A percentile compares a stretch with the other conserved stretches of the same genome.
phyloP scores from a whole-genome alignment of 2,113 vertebrate genomes.

The Anarhynchus alexandrinus region DNA sequence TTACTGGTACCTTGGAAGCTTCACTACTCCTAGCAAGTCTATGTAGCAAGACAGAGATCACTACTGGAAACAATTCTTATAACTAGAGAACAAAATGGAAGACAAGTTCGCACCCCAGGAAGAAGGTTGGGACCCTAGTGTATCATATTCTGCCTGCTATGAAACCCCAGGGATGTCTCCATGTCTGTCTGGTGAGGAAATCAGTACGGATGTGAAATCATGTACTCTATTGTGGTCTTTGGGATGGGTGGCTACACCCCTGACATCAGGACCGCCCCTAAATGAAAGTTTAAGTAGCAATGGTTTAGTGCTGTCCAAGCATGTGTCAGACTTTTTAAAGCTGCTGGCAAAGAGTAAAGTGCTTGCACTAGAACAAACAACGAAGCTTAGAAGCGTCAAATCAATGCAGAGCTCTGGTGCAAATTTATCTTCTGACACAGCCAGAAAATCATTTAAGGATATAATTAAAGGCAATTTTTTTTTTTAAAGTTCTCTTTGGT shows the following conservation, averaged over 20 bases:
- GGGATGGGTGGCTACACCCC: neutral
- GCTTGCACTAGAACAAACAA: neutral
- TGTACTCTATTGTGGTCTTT: neutral
- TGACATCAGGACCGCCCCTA: neutral
- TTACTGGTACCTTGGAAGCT: neutral
- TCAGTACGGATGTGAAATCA: neutral
- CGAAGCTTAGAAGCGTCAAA: neutral
- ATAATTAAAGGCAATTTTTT: neutral
- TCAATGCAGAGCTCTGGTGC: neutral
- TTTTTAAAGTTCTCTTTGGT: constrained; percentile 29
- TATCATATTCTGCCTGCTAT: neutral
- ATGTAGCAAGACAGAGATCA: neutral
- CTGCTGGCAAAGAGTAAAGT: neutral
- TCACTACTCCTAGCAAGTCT: neutral
- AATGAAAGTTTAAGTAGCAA: neutral
- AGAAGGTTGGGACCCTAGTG: neutral
- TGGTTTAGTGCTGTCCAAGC: neutral
- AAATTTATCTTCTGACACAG: neutral
- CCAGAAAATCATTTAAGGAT: neutral
- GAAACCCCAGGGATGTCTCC: neutral
- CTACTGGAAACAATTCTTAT: neutral
- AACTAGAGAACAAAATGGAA: neutral
- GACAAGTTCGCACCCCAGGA: neutral
- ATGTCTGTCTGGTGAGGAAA: neutral
- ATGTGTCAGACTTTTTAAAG: neutral